Evolutionary conservation across 30 jellyfish, hydroid and myxozoan genomes (phyloP), one percentile per base, ranked within the genome.

Genomic region (Hydra vulgaris): DNA sequence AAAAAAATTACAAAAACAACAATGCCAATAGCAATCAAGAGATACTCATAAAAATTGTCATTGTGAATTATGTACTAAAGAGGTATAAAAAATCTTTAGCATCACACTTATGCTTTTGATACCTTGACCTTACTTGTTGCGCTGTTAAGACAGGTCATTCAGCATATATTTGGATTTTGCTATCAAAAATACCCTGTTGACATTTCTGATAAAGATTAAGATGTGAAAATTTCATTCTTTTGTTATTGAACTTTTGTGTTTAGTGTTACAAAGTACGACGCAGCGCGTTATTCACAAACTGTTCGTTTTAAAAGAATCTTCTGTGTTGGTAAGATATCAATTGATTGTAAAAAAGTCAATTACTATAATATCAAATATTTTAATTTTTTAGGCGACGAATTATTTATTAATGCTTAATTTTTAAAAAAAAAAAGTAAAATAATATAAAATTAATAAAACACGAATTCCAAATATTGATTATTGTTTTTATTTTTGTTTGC

Each of bases 11-110:
- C 85, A 61, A 82, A 83, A 71, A 72, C 53, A 67, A 22, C 69
- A 27, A 82, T 74, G 54, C 61, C 89, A 27, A 25, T 20, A 72
- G 27, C 27, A 23, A 72, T 74, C 72, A 81, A n/a, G n/a, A n/a
- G n/a, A n/a, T n/a, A n/a, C n/a, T n/a, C n/a, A n/a, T n/a, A n/a
- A n/a, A n/a, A n/a, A n/a, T n/a, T n/a, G n/a, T n/a, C n/a, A n/a
- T n/a, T n/a, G n/a, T n/a, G n/a, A n/a, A n/a, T n/a, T n/a, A n/a
- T n/a, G n/a, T n/a, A n/a, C n/a, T n/a, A 40, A 40, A 40, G 12
- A 40, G 12, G 12, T 3, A 3, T 12, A 40, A 12, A 40, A 40
- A 40, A 40, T 5, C 61, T 40, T 40, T 12, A 40, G 61, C 12
- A 5, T 40, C 61, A 40, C 61, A 40, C 12, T 12, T 3, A 40